A percentile compares a stretch with the other conserved stretches of the same genome.
These are phyloP conservation scores for Neolamprologus falcicula DNA, from an alignment of 2,113 vertebrate species.

Conservation along the genomic window DNA sequence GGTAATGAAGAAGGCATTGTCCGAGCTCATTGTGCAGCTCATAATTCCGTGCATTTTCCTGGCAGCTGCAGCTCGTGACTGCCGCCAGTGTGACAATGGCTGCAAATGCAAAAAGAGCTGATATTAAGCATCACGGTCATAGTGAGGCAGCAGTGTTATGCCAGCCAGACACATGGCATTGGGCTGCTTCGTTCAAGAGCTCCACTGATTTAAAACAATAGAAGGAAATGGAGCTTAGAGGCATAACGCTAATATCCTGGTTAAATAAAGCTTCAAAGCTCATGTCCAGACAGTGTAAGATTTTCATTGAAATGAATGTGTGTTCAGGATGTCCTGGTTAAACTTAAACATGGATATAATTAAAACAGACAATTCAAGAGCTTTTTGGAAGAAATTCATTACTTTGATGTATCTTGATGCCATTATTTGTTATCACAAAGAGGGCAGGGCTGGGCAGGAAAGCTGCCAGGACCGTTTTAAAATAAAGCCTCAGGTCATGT, in stretches of 20 bases:
- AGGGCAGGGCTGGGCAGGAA: not conserved
- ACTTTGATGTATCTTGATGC: not conserved
- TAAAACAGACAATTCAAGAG: not conserved
- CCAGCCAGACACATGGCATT: not conserved
- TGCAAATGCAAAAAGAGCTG: not conserved
- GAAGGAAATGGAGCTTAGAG: not conserved
- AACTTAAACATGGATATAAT: not conserved
- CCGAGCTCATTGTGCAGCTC: not conserved
- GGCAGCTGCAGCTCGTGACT: not conserved
- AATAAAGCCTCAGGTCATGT: not conserved
- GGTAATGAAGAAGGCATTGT: slow-evolving; percentile 42
- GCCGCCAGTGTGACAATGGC: not conserved
- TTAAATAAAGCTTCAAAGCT: not conserved
- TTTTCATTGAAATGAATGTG: not conserved
- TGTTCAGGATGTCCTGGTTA: not conserved
- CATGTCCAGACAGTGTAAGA: not conserved
- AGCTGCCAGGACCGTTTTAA: not conserved
- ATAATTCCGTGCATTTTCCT: slow-evolving; percentile 22
- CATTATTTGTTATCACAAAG: not conserved
- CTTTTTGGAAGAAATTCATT: not conserved
- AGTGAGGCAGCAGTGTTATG: not conserved
- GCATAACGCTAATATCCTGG: not conserved
- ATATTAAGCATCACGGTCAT: not conserved
- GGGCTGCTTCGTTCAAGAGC: not conserved
- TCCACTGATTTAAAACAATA: not conserved